These are phyloP conservation scores for Urophycis tenuis DNA, from an alignment of 2,797 vertebrate genomes.

Conservation along the genomic window DNA sequence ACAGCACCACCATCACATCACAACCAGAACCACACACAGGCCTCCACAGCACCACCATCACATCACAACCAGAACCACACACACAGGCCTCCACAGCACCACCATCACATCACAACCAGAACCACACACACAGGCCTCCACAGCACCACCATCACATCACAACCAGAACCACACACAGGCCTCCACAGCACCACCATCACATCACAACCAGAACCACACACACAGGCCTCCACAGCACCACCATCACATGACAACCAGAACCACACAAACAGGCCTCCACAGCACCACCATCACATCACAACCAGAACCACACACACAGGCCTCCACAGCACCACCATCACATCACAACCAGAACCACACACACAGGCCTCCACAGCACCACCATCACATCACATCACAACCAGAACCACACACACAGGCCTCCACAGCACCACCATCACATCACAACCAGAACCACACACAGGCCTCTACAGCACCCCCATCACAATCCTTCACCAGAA, in stretches of 20 bases:
- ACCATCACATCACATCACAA: constrained; percentile 43
- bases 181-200: constrained; percentile 51
- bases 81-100: constrained; percentile 56
- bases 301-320: constrained; percentile 43
- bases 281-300: constrained; percentile 44
- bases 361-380: constrained; percentile 56
- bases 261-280: too few species aligned
- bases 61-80: too few species aligned
- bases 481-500: neutral
- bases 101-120: constrained; percentile 41
- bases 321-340: too few species aligned
- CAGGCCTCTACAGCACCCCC: too few species aligned
- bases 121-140: constrained; percentile 30
- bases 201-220: constrained; percentile 44
- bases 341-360: too few species aligned
- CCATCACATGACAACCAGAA: too few species aligned
- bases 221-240: too few species aligned
- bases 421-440: constrained; percentile 48
- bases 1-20: constrained; percentile 47
- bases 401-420: constrained; percentile 42
- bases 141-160: too few species aligned
- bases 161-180: too few species aligned
- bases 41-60: too few species aligned
- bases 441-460: constrained; percentile 44
- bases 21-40: constrained; percentile 43